Conservation (phyloP, 2,797 vertebrate genomes). For the Sciurus carolinensis region DNA sequence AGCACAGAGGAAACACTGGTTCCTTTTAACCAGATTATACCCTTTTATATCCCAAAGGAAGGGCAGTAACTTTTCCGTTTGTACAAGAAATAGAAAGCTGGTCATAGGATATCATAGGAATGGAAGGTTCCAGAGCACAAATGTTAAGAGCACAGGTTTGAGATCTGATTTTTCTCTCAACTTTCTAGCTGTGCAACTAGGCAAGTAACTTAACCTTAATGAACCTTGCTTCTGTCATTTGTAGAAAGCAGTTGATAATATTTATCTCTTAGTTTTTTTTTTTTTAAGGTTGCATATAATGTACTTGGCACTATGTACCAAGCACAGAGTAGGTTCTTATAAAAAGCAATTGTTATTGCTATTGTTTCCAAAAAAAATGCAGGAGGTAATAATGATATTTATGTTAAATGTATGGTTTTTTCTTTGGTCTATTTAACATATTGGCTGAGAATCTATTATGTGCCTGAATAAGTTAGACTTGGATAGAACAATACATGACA, state of each 20-base stretch:
- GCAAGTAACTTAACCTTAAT: neutral
- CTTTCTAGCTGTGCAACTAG: neutral
- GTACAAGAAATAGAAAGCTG: neutral
- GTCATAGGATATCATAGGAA: neutral
- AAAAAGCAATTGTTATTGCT: neutral
- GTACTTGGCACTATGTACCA: neutral
- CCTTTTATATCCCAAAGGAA: conserved; percentile 58
- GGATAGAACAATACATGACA: neutral
- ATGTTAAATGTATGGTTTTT: neutral
- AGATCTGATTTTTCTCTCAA: neutral
- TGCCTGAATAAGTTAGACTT: neutral
- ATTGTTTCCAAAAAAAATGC: neutral
- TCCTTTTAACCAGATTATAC: conserved; percentile 65
- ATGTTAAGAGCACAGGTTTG: neutral
- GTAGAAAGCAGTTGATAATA: neutral
- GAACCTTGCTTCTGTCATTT: neutral
- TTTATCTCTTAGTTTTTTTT: neutral
- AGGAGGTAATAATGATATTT: neutral
- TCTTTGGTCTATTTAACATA: neutral
- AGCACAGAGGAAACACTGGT: conserved; percentile 61
- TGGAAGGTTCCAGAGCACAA: neutral
- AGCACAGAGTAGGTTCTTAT: neutral
- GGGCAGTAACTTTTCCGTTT: neutral
- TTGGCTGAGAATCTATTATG: neutral
- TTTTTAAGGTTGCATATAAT: neutral